Evolutionary conservation across 2,888 invertebrate species (phyloP), one percentile per base, ranked within the genome.

Genomic region (Hirudinaria manillensis): DNA sequence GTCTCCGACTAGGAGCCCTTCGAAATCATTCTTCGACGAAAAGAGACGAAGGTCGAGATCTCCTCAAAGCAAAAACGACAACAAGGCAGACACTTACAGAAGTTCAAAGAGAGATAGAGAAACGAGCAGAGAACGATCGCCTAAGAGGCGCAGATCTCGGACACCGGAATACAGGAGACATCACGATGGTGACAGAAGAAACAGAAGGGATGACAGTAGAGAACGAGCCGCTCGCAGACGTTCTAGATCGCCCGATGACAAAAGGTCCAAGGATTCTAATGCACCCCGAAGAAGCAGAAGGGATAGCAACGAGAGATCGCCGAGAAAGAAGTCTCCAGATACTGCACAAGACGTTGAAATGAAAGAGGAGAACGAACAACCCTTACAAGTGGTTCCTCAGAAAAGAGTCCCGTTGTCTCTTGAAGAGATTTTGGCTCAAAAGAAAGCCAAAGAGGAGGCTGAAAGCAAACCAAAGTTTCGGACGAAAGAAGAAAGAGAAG

Each of bases 391-490:
- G 7, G 36, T 29, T 34, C 32, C 68, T 68, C 27, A 34, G 32
- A 90, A 90, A 81, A 89, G 89, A 72, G 82, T 83, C 29, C 99
- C 99, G 0, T 86, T 98, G 24, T 98, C 98, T 6, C 87, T 99
- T 75, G 99, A 99, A 84, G 97, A 99, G 84, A 85, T 99, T 61
- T 87, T 99, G 70, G 92, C 93, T 0, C n/a, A 68, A n/a, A 96
- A 96, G 84, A 96, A 98, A 83, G 93, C 93, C 0, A 96, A 96
- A 83, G 95, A 97, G 84, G 93, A 92, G 82, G 94, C 93, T 0
- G 89, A 93, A 73, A 93, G 94, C 81, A 98, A 97, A 88, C 99
- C 99, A 0, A 94, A 95, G 45, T 99, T 99, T 84, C 87, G 99
- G 55, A 93, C 94, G 0, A 98, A 97, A 87, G 96, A 96, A 84